Percentiles rank a stretch among this genome's conserved stretches.
phyloP scores from a whole-genome alignment of 2,797 vertebrate species.

The Knipowitschia caucasica region DNA sequence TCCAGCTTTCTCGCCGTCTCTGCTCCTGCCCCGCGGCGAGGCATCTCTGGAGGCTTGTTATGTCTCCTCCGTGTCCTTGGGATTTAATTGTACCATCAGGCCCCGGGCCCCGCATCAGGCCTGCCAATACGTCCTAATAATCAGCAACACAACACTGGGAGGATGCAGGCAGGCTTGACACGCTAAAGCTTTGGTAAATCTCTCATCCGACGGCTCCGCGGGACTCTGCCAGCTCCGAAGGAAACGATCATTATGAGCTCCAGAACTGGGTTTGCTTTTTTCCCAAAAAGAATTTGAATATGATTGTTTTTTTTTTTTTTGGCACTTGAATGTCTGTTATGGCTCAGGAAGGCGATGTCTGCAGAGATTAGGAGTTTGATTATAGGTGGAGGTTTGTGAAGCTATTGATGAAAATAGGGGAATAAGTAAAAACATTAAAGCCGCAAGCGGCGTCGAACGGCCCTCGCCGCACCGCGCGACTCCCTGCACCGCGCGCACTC shows the following conservation, averaged over 20 bases:
- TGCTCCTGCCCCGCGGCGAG: constrained; percentile 16
- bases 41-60: constrained; percentile 56
- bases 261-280: constrained; percentile 32
- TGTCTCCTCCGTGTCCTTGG: constrained; percentile 57
- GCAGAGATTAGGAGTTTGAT: too few species aligned
- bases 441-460: too few species aligned
- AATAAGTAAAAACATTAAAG: too few species aligned
- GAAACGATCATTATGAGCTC: constrained; percentile 23
- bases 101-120: constrained; percentile 7
- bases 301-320: too few species aligned
- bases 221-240: not conserved
- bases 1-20: constrained; percentile 2
- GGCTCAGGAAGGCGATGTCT: constrained; percentile 7
- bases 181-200: constrained; percentile 16
- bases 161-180: constrained; percentile 1
- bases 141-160: constrained; percentile 17
- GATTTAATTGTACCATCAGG: constrained; percentile 46
- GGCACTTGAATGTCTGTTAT: constrained; percentile 16
- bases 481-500: too few species aligned
- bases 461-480: too few species aligned
- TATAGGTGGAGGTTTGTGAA: too few species aligned
- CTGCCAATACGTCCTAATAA: constrained; percentile 31
- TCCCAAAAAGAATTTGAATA: not conserved
- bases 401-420: too few species aligned
- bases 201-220: not conserved